These are phyloP conservation scores for Popillia japonica DNA, from an alignment of 1,140 invertebrate genomes.

Conservation along the genomic window DNA sequence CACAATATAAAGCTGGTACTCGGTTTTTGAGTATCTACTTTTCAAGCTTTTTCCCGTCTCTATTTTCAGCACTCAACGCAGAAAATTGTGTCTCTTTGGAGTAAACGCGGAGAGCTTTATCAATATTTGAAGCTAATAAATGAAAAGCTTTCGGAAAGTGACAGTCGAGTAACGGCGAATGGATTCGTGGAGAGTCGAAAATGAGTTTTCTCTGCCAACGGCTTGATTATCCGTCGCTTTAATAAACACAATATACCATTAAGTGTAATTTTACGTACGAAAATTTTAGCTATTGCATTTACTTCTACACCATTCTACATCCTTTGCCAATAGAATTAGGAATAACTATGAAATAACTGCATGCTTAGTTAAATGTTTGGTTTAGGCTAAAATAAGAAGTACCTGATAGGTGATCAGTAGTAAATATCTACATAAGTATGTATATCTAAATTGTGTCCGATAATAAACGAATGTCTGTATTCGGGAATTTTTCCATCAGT, in stretches of 20 bases:
- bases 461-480: no score
- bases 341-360: background rate
- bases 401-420: no score
- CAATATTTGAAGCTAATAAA: slow-evolving; percentile 30
- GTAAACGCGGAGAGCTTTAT: background rate
- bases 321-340: background rate
- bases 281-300: background rate
- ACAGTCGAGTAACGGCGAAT: slow-evolving; percentile 1
- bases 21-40: slow-evolving; percentile 8
- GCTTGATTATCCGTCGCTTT: slow-evolving; percentile 55
- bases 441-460: no score
- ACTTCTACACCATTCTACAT: background rate
- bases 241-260: background rate
- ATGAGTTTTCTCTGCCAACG: slow-evolving; percentile 6
- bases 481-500: no score
- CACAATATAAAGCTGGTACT: background rate
- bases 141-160: slow-evolving; percentile 29
- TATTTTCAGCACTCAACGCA: slow-evolving; percentile 4
- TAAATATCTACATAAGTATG: no score
- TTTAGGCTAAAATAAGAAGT: no score
- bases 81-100: slow-evolving; percentile 10
- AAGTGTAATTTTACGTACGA: background rate
- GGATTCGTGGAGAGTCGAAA: background rate
- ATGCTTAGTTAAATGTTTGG: no score
- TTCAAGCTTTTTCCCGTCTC: background rate